A percentile compares a stretch with the other conserved stretches of the same genome.
phyloP scores from a whole-genome alignment of 2,888 invertebrate genomes.

The Archips xylosteana region DNA sequence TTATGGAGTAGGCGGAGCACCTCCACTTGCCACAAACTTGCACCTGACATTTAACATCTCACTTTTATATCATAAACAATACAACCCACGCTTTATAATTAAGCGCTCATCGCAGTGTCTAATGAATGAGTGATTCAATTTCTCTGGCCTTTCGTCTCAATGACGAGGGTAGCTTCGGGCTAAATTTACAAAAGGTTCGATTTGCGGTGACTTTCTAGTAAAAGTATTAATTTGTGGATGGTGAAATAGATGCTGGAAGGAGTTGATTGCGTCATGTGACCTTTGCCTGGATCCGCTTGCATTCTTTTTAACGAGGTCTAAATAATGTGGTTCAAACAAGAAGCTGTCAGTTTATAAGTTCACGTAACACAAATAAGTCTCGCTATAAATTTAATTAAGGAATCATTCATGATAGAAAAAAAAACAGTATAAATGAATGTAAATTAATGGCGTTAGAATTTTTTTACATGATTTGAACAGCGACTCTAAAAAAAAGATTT shows the following conservation, averaged over 20 bases:
- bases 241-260: neutral
- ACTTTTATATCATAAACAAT: conserved; percentile 37
- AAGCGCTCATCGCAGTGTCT: conserved; percentile 25
- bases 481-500: no score
- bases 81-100: conserved; percentile 36
- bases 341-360: neutral
- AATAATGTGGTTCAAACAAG: neutral
- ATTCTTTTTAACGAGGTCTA: neutral
- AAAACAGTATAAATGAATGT: no score
- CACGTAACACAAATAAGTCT: no score
- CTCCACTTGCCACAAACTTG: conserved; percentile 25
- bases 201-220: conserved; percentile 33
- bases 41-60: conserved; percentile 36
- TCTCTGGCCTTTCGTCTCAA: conserved; percentile 26
- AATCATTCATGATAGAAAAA: no score
- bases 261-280: conserved; percentile 25
- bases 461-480: no score
- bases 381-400: no score
- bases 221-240: conserved; percentile 21
- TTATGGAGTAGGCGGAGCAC: conserved; percentile 24
- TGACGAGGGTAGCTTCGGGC: conserved; percentile 23
- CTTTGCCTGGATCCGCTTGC: conserved; percentile 30
- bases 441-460: no score
- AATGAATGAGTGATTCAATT: conserved; percentile 39
- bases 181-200: conserved; percentile 15